Percentiles rank a stretch among this genome's conserved stretches.
Conservation (phyloP, 2,797 vertebrate genomes). For the Tympanoctomys barrerae region DNA sequence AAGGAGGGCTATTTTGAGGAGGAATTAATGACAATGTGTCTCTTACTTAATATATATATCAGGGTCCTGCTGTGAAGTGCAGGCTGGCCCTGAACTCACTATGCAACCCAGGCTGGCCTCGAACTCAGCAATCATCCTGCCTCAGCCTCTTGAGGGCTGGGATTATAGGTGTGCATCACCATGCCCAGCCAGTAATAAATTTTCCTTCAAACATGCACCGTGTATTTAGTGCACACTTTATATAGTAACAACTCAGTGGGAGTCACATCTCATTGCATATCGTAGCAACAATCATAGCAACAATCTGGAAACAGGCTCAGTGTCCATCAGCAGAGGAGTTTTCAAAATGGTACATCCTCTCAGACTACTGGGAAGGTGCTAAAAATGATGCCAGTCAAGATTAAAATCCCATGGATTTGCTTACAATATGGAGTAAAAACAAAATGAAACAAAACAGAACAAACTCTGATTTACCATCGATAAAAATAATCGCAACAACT, state of each 20-base stretch:
- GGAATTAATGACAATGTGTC: neutral
- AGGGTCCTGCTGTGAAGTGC: no score
- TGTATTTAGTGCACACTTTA: neutral
- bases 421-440: neutral
- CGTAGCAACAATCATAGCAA: neutral
- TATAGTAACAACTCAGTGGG: neutral
- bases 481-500: neutral
- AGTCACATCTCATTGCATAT: neutral
- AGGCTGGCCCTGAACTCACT: no score
- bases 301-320: neutral
- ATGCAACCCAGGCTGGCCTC: no score
- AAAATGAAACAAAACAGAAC: neutral
- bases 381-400: neutral
- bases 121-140: no score
- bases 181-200: no score
- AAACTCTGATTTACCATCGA: neutral
- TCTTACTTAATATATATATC: neutral
- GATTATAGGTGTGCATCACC: no score
- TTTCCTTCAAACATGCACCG: neutral
- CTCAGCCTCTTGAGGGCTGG: no score
- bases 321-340: neutral
- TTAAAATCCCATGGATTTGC: neutral
- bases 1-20: neutral
- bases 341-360: neutral
- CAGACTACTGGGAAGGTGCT: neutral